Evolutionary conservation across 1,140 invertebrate genomes (phyloP), one percentile per base, ranked within the genome.

Genomic region (Copidosoma floridanum): DNA sequence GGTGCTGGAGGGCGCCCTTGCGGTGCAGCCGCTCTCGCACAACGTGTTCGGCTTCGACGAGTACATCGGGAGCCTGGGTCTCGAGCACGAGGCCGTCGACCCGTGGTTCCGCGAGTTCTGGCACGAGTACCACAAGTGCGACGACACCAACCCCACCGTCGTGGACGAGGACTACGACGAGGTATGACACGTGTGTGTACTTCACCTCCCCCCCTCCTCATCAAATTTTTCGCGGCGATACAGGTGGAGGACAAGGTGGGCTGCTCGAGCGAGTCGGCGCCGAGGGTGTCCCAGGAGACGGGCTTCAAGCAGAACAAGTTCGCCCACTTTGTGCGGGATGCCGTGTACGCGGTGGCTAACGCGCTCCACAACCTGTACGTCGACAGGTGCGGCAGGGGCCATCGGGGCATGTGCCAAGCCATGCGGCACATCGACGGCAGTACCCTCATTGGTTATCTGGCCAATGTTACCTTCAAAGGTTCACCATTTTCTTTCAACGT

Each of bases 21-120:
- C 82, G 0, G 80, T 86, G 11, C 83, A 84, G 29, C 84, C 84
- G 0, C 47, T 85, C 2, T 78, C 78, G 1, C 68, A 75, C 7
- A 57, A 64, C 2, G 61, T 85, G 26, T 63, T 68, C 0, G 83
- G 83, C 5, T 85, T 85, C 66, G 81, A 84, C 53, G 71, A 81
- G 2, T 84, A 85, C 63, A 84, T 85, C 56, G 79, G 67, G 0
- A 64, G 46, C n/a, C 65, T 85, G 11, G 69, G 48, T 1, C 68
- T 78, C 0, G 64, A 70, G 0, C 78, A 76, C 53, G 67, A 72
- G 18, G 41, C 50, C 2, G 58, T 73, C 5, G 82, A 85, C 69
- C 83, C 83, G 1, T 85, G 83, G 89, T 88, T 89, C 57, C 58
- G 70, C 1, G 89, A 90, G 69, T 85, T 85, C 64, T 90, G 88